Percentiles rank a stretch among this genome's conserved stretches.
phyloP scores from a whole-genome alignment of 2,797 vertebrate species.

The Acanthiza pusilla region DNA sequence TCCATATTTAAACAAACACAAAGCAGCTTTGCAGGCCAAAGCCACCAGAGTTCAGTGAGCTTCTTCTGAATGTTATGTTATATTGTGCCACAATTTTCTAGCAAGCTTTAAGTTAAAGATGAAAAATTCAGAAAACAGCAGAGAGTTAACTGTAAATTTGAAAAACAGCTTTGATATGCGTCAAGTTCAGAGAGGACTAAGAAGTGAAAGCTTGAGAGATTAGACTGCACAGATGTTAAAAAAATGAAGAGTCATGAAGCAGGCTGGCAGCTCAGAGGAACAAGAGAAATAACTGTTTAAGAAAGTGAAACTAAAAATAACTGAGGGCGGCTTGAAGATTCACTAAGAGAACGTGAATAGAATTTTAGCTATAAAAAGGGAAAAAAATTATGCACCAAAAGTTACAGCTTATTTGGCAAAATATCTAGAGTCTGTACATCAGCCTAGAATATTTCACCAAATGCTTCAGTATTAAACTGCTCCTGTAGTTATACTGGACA shows the following conservation, averaged over 20 bases:
- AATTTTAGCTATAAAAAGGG: constrained; percentile 59
- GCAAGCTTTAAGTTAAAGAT: constrained; percentile 38
- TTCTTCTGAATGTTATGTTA: neutral
- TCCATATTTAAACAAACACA: constrained; percentile 18
- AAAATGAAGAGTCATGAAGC: constrained; percentile 67
- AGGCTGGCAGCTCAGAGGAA: constrained; percentile 59
- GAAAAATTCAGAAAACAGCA: constrained; percentile 40
- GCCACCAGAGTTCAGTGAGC: neutral
- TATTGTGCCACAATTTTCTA: constrained; percentile 12
- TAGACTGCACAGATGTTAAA: constrained; percentile 60
- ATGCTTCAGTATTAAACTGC: constrained; percentile 7
- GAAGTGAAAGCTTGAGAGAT: constrained; percentile 63
- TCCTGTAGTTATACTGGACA: neutral
- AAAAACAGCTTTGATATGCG: constrained; percentile 55
- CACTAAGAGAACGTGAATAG: constrained; percentile 48
- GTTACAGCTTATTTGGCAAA: constrained; percentile 45
- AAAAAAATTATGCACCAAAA: constrained; percentile 35
- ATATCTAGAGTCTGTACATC: constrained; percentile 30
- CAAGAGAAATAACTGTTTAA: constrained; percentile 63
- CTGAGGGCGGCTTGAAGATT: constrained; percentile 30
- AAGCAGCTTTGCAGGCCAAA: constrained; percentile 12
- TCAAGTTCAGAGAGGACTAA: constrained; percentile 59
- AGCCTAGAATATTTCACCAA: constrained; percentile 16
- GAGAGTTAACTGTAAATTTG: constrained; percentile 52
- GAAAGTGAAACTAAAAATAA: constrained; percentile 70